Evolutionary conservation across 1,140 invertebrate species (phyloP), one percentile per base, ranked within the genome.

Genomic region (Drosophila obscura): DNA sequence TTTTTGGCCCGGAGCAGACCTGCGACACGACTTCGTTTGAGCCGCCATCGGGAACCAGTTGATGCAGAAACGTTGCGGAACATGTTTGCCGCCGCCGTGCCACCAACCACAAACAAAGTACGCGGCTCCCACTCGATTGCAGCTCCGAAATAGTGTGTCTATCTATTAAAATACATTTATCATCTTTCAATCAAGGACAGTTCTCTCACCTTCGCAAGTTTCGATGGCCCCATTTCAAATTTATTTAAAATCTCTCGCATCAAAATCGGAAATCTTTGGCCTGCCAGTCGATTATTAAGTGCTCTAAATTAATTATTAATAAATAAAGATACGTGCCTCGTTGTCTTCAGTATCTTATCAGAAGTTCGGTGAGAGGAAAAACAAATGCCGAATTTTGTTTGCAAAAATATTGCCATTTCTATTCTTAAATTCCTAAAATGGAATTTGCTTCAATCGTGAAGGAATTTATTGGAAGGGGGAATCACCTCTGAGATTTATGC

Each of bases 41-140:
- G 53, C 41, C 63, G 31, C 64, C 39, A 59, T 58, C 59, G 26
- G 55, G 78, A 87, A 87, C 82, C 82, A 87, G 82, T 87, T 82
- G 71, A 68, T 66, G 75, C 66, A 63, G 71, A 87, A 65, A 69
- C 78, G 75, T 78, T 82, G 82, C 65, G 24, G 59, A 87, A 76
- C 60, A 87, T 87, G 82, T 87, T 87, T 78, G 67, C 62, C 45
- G 76, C 78, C 65, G 52, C 62, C 56, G 41, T 76, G 65, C 24
- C 65, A 44, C 56, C 71, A 88, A 46, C 71, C 35, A 13, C 35
- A 39, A 39, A 39, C 9, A 62, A 87, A 85, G 82, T 87, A 85
- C 45, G 57, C 39, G 50, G 41, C 16, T 13, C 28, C 11, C 16
- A 26, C 39, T 16, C 44, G 7, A 43, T 5, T 49, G 1, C 15